Percentiles rank a stretch among this genome's conserved stretches.
Conservation (phyloP, 1,140 invertebrate genomes). For the Campodea augens region DNA sequence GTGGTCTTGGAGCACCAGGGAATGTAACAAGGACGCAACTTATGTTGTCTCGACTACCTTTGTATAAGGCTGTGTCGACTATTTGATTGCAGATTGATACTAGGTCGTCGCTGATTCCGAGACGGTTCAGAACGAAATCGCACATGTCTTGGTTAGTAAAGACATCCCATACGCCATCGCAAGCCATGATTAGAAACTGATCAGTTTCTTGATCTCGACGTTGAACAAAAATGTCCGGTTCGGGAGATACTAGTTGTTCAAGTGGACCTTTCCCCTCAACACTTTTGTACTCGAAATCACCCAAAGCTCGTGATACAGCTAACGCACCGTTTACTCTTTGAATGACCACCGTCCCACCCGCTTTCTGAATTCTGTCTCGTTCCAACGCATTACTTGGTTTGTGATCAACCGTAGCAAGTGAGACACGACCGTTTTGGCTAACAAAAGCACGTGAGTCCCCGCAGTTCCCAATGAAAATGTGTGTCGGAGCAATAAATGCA, state of each 20-base stretch:
- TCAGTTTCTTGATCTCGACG: constrained; percentile 53
- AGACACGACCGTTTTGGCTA: constrained; percentile 53
- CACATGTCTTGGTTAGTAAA: constrained; percentile 91
- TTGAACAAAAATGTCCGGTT: constrained; percentile 84
- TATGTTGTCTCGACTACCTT: constrained; percentile 99
- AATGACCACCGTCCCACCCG: constrained; percentile 94
- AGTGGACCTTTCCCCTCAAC: constrained; percentile 66
- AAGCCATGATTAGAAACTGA: constrained; percentile 95
- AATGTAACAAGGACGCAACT: constrained; percentile 94
- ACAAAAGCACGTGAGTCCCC: constrained; percentile 90
- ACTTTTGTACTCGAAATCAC: constrained; percentile 97
- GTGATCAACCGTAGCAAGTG: constrained; percentile 84
- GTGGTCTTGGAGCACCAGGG: constrained; percentile 72
- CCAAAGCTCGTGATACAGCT: constrained; percentile 86
- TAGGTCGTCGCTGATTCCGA: constrained; percentile 73
- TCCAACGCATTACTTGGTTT: constrained; percentile 82
- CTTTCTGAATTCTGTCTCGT: constrained; percentile 82
- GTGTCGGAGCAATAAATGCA: constrained; percentile 73
- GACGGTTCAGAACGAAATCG: constrained; percentile 74
- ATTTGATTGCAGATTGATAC: constrained; percentile 85
- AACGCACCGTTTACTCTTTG: constrained; percentile 85
- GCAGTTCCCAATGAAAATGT: constrained; percentile 73
- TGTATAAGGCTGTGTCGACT: constrained; percentile 93
- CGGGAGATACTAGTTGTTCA: constrained; percentile 84
- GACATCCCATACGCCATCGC: constrained; percentile 98